phyloP scores from a whole-genome alignment of 2,888 invertebrate species.

The Clunio marinus region DNA sequence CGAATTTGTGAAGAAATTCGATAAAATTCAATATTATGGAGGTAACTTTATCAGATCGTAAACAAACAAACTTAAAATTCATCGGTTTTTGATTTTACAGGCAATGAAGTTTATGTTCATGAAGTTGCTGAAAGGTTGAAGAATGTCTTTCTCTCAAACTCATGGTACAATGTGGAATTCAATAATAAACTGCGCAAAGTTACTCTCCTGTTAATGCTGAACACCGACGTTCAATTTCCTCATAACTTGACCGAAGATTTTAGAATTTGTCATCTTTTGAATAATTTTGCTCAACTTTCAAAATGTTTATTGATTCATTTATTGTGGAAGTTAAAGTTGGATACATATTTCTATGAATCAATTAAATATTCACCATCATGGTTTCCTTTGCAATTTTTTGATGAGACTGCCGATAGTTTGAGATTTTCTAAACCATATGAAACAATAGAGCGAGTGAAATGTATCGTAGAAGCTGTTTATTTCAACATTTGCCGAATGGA shows the following conservation, averaged over 20 bases:
- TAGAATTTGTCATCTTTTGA: constrained; percentile 44
- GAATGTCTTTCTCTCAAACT: constrained; percentile 41
- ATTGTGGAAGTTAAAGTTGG: constrained; percentile 45
- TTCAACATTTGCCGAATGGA: constrained; percentile 44
- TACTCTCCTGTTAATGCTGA: constrained; percentile 45
- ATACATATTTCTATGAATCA: constrained; percentile 45
- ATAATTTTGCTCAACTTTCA: constrained; percentile 45
- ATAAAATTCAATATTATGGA: constrained; percentile 45
- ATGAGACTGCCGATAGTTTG: constrained; percentile 44
- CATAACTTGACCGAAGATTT: constrained; percentile 44
- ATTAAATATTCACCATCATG: constrained; percentile 45
- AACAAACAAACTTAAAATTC: not conserved
- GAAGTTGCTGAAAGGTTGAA: constrained; percentile 44
- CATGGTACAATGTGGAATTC: constrained; percentile 42
- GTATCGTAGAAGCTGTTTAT: constrained; percentile 44
- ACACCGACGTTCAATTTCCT: constrained; percentile 46
- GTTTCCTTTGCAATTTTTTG: constrained; percentile 46
- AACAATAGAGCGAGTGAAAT: constrained; percentile 44
- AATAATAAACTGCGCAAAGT: constrained; percentile 44
- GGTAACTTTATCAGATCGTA: constrained; percentile 43
- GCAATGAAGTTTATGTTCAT: constrained; percentile 45
- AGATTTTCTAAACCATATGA: constrained; percentile 45
- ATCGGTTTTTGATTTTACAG: constrained; percentile 40
- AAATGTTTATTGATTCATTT: constrained; percentile 45
- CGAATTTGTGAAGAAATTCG: constrained; percentile 44